Evolutionary conservation across 2,888 invertebrate species (phyloP).

Genomic region (Nemotelus pantherinus): DNA sequence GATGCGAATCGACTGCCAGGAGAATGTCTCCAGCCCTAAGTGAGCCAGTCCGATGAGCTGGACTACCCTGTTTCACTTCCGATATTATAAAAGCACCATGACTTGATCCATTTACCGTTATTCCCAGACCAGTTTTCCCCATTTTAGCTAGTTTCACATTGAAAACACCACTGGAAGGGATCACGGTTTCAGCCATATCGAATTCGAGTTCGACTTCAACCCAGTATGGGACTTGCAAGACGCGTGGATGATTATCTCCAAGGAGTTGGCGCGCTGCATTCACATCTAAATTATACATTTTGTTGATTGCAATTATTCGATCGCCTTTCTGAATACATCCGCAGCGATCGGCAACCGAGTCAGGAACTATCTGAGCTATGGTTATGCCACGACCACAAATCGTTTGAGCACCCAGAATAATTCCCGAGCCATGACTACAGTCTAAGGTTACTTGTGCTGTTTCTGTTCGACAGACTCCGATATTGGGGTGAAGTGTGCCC

Average conservation of each 20-base stretch:
- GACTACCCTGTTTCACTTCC: slow-evolving; percentile 88
- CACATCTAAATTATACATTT: slow-evolving; percentile 74
- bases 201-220: slow-evolving; percentile 86
- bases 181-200: slow-evolving; percentile 90
- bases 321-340: slow-evolving; percentile 84
- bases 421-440: slow-evolving; percentile 64
- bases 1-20: slow-evolving; percentile 86
- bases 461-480: slow-evolving; percentile 63
- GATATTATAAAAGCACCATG: slow-evolving; percentile 78
- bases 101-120: slow-evolving; percentile 82
- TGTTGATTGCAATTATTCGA: slow-evolving; percentile 85
- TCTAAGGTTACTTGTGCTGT: slow-evolving; percentile 64
- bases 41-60: slow-evolving; percentile 89
- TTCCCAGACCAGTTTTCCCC: slow-evolving; percentile 82
- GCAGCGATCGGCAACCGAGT: slow-evolving; percentile 69
- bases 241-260: slow-evolving; percentile 57
- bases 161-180: slow-evolving; percentile 90
- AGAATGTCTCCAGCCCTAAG: slow-evolving; percentile 87
- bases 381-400: slow-evolving; percentile 61
- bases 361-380: slow-evolving; percentile 61
- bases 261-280: slow-evolving; percentile 67
- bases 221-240: slow-evolving; percentile 70
- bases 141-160: slow-evolving; percentile 84
- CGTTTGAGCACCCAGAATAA: slow-evolving; percentile 58
- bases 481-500: slow-evolving; percentile 55